These are phyloP conservation scores for Oryzias javanicus DNA, from an alignment of 2,113 vertebrate species.

Conservation along the genomic window DNA sequence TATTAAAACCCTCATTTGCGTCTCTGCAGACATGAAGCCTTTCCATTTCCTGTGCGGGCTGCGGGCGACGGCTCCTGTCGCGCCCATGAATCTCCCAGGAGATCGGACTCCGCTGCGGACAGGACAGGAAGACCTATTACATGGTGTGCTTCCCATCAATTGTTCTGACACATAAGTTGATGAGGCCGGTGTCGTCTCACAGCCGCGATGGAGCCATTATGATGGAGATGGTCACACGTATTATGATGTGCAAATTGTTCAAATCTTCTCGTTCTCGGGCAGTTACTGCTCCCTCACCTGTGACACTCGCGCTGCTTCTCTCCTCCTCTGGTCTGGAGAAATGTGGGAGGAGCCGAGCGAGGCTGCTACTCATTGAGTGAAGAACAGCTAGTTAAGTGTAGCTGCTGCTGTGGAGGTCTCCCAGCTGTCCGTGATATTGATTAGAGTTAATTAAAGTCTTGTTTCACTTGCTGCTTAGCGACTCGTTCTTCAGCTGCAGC, in stretches of 20 bases:
- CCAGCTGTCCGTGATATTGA: constrained; percentile 49
- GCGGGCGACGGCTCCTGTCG: constrained; percentile 1
- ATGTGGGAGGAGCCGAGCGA: neutral
- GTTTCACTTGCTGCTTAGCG: constrained; percentile 25
- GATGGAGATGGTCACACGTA: constrained; percentile 51
- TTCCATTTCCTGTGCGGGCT: constrained; percentile 22
- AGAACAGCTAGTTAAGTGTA: constrained; percentile 46
- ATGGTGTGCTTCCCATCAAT: constrained; percentile 44
- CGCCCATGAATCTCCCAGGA: constrained; percentile 47
- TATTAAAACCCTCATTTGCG: constrained; percentile 3
- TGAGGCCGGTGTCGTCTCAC: constrained; percentile 30
- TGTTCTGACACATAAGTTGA: constrained; percentile 44
- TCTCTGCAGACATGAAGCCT: constrained; percentile 14
- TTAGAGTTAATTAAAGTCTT: constrained; percentile 46
- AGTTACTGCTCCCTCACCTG: neutral
- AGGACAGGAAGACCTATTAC: constrained; percentile 50
- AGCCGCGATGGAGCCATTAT: constrained; percentile 22
- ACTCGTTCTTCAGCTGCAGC: neutral
- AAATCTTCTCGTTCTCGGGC: constrained; percentile 18
- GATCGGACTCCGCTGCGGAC: constrained; percentile 32
- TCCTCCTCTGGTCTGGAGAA: no score
- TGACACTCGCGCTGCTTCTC: neutral
- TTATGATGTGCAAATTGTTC: constrained; percentile 55
- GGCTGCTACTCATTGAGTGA: constrained; percentile 21
- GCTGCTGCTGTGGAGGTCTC: constrained; percentile 15